Conservation (phyloP, 2,888 invertebrate species). For the Hylaea fasciaria region DNA sequence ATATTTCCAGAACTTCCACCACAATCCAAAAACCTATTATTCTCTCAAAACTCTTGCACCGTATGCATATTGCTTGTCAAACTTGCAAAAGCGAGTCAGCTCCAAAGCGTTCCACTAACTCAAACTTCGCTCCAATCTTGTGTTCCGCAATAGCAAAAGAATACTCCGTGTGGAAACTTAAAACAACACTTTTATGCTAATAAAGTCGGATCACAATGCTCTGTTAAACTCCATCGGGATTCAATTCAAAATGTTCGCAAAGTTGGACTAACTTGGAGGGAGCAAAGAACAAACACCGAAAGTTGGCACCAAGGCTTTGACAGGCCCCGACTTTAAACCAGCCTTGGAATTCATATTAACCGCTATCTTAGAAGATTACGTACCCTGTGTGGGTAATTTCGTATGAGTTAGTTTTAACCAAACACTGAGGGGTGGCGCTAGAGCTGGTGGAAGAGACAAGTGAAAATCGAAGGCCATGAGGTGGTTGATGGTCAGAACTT, state of each 20-base stretch:
- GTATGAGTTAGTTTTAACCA: constrained; percentile 62
- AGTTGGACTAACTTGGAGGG: constrained; percentile 29
- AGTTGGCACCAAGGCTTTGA: constrained; percentile 54
- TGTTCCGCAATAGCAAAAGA: constrained; percentile 26
- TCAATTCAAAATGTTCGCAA: constrained; percentile 51
- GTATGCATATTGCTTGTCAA: constrained; percentile 17
- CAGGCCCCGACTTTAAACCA: constrained; percentile 56
- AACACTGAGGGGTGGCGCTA: constrained; percentile 42
- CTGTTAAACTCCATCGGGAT: constrained; percentile 51
- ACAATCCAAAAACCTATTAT: no score
- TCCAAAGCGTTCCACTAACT: constrained; percentile 13
- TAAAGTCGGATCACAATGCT: constrained; percentile 49
- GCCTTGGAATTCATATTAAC: constrained; percentile 64
- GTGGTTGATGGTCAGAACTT: no score
- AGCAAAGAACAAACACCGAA: constrained; percentile 54
- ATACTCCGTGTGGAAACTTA: constrained; percentile 32
- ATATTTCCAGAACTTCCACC: no score
- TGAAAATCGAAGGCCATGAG: not conserved
- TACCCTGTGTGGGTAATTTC: constrained; percentile 62
- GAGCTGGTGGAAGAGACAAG: constrained; percentile 45
- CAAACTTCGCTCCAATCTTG: constrained; percentile 28
- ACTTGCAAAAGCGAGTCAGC: constrained; percentile 8
- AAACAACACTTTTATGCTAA: constrained; percentile 45
- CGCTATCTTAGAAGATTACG: constrained; percentile 65
- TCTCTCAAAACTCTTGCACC: not conserved